Base-by-base conservation (phyloP, 2,113 vertebrate species). In the Zapus hudsonius region DNA sequence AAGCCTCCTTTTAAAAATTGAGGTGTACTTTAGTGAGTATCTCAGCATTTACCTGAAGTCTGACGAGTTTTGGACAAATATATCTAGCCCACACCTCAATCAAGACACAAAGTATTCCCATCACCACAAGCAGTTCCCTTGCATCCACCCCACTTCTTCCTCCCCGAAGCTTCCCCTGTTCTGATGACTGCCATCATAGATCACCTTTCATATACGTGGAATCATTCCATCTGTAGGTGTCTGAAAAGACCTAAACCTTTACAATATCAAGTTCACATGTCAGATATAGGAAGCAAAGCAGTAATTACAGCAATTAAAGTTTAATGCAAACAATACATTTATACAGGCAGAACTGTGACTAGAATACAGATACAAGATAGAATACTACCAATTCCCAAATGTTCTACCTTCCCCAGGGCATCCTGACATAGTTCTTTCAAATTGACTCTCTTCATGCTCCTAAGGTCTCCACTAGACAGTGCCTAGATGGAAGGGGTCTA, bases 281-380 rank as follows among this genome's bases (percentile, higher is more conserved):
- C 69, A 17, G 36, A 42, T 33, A 27, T 2, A 74, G 52, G 12
- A 72, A 89, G 31, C 33, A 12, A 84, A 78, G 82, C 36, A 44
- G 25, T 52, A 42, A n/a, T n/a, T n/a, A n/a, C n/a, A n/a, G n/a
- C n/a, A 69, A 85, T 61, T 72, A 15, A 87, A 91, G 38, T 47
- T 93, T 69, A 87, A 83, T 76, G 52, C 40, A 36, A 74, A 80
- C 89, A 70, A 63, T 11, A 23, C 1, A 76, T 73, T 76, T 80
- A 73, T 12, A 42, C 3, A 80, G 23, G 52, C 5, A 94, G 33
- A 81, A 11, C 25, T 36, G 57, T 9, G 20, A 63, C 38, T 36
- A 40, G 31, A 94, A 29, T 42, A 55, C n/a, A 90, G 31, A 73
- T 36, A 80, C 27, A n/a, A 87, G 90, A 86, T 87, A 44, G 90